Percentiles rank a stretch among this genome's conserved stretches.
Evolutionary conservation across 1,140 invertebrate species (phyloP).

Genomic region (Chrysoperla carnea): DNA sequence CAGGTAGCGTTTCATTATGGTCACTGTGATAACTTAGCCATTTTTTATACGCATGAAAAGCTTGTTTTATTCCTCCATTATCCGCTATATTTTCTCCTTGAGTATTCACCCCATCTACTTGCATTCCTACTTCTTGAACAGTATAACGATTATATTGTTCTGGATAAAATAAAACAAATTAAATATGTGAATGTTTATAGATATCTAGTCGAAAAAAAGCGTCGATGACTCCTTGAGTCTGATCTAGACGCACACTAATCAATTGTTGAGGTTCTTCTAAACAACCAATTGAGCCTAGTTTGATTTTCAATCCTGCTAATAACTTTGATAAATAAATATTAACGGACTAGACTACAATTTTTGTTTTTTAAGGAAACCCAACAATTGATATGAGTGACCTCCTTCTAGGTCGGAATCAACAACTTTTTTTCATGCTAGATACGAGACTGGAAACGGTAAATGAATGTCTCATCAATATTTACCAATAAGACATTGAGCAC

Average conservation of each 20-base stretch:
- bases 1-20: slow-evolving; percentile 44
- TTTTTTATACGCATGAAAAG: slow-evolving; percentile 46
- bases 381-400: no score
- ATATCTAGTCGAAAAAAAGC: slow-evolving; percentile 1
- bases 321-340: no score
- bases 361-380: no score
- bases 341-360: no score
- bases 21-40: slow-evolving; percentile 33
- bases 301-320: no score
- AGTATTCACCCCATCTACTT: slow-evolving; percentile 41
- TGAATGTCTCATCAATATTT: slow-evolving; percentile 21
- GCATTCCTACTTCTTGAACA: slow-evolving; percentile 34
- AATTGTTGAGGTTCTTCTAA: no score
- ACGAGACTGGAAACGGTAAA: no score
- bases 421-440: no score
- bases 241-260: no score
- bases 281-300: no score
- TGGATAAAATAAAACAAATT: slow-evolving; percentile 7
- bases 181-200: not conserved
- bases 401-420: no score
- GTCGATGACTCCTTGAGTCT: no score
- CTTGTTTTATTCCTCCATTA: slow-evolving; percentile 75
- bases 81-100: slow-evolving; percentile 82
- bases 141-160: slow-evolving; percentile 56
- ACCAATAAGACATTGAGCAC: slow-evolving; percentile 65